Base-by-base conservation (phyloP, 2,888 invertebrate genomes). In the Eristalis arbustorum region DNA sequence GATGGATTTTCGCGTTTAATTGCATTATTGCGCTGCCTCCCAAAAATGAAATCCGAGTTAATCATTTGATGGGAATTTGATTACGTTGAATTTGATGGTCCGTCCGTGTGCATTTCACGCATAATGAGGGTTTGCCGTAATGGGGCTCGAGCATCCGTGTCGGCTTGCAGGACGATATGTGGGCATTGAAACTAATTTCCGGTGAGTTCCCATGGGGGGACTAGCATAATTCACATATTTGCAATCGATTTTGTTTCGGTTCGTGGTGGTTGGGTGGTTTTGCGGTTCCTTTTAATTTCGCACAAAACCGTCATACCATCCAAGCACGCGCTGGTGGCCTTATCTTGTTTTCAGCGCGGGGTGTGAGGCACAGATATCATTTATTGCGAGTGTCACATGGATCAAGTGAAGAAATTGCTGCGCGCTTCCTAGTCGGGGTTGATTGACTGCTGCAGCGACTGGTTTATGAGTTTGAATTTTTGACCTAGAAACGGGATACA, bases 351-450 rank as follows among this genome's bases (percentile, higher is more conserved):
- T n/a, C 42, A 49, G 18, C 18, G 2, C 49, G 1, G 18, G 49
- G 8, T 18, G 49, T 1, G 18, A 49, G 18, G 49, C 49, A 8
- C 18, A 8, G 49, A 8, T 49, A 18, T 23, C 63, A 57, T 57
- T 59, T 64, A 78, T 64, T 57, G 76, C 76, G 42, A 25, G 56
- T 77, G 72, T 66, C 72, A 72, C 42, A 64, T 64, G 78, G 57
- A 72, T 71, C 72, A 78, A 78, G 63, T 72, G 40, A 59, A 63
- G 56, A 62, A 49, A 71, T 71, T 57, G 42, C 59, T 64, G 62
- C 34, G 49, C 42, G 68, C 57, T 81, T 81, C 67, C 81, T 81
- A 37, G 76, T 73, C 76, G 63, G 67, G 67, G 67, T 64, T 80
- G 81, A 84, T 84, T 84, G 76, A 63, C 62, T 57, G 75, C 56